Evolutionary conservation across 2,113 vertebrate species (phyloP).

Genomic region (Chiloscyllium plagiosum): DNA sequence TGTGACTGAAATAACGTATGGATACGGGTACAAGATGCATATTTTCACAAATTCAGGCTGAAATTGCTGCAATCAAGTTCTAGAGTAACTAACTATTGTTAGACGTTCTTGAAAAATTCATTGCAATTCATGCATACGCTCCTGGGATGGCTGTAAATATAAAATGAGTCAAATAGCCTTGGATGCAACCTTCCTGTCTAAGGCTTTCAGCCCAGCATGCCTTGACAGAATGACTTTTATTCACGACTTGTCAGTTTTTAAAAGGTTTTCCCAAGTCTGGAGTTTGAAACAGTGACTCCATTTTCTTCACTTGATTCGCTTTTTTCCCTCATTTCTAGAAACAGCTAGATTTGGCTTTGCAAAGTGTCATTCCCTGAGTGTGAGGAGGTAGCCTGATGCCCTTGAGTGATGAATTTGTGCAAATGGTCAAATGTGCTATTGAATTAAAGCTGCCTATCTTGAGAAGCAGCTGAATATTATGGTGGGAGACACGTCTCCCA

Average conservation of each 20-base stretch:
- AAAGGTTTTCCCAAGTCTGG: neutral
- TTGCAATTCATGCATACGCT: neutral
- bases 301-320: neutral
- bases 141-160: neutral
- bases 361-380: neutral
- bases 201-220: neutral
- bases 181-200: neutral
- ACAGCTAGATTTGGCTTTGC: neutral
- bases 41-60: neutral
- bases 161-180: neutral
- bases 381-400: neutral
- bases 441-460: neutral
- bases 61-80: neutral
- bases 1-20: neutral
- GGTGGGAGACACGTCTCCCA: neutral
- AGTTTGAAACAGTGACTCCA: neutral
- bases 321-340: neutral
- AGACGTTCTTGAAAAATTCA: neutral
- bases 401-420: neutral
- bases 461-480: neutral
- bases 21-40: neutral
- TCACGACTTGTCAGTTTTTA: neutral
- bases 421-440: neutral
- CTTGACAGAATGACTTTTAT: neutral
- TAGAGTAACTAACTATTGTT: neutral